Evolutionary conservation across 2,888 invertebrate species (phyloP), one percentile per base, ranked within the genome.

Genomic region (Holacanthella duospinosa): DNA sequence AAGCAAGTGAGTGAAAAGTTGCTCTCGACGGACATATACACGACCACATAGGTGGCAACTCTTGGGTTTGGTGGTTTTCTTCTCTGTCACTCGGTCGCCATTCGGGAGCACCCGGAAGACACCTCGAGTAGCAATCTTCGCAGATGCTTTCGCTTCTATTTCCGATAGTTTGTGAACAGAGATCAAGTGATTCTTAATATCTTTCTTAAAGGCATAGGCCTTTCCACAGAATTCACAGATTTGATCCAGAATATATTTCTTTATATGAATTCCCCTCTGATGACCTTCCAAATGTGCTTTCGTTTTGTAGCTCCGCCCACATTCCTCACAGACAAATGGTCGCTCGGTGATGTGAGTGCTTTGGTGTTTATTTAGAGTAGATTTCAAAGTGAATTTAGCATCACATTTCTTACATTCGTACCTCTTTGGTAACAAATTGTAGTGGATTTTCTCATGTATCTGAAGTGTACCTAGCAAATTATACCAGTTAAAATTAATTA

Each of bases 101-200:
- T 48, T 48, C 4, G 48, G 48, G 48, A 48, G 48, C 12, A 48
- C 48, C 12, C 48, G 48, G 48, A 48, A 48, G n/a, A 48, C n/a
- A 21, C 16, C 4, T 4, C 4, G 19, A 4, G 48, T 9, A 16
- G 4, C n/a, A 9, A 48, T 48, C n/a, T 48, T 48, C 4, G 48
- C 48, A 9, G 48, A 9, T 21, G 21, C 48, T 21, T 21, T 9
- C 19, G 48, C 48, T 4, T 48, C 48, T 21, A 16, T 21, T 21
- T 48, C n/a, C 19, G 19, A 4, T 21, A 48, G 12, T 21, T 48
- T 48, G 21, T 48, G 48, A 48, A 21, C 21, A n/a, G 48, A 9
- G 16, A 48, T 48, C 16, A 48, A 21, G 21, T 48, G 48, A 9
- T 48, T 21, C 48, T 48, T 48, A 4, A 48, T 9, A 9, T 21